Base-by-base conservation (phyloP, 64 coral and sea anemone species). In the Stichodactyla mertensii region DNA sequence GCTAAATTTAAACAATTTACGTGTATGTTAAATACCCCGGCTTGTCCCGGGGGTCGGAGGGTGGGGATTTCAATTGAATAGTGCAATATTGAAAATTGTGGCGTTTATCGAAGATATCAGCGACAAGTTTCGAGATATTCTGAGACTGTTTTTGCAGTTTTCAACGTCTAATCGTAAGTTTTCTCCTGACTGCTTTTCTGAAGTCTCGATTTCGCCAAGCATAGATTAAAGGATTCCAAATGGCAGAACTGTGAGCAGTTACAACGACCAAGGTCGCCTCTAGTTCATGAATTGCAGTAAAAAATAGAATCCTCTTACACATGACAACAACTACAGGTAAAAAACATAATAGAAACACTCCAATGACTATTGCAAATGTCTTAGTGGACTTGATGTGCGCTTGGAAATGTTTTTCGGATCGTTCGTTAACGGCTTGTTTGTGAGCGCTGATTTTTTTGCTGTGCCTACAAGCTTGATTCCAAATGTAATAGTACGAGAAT, bases 201-300 rank as follows among this genome's bases (percentile, higher is more conserved):
- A 90, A 90, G 16, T 77, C 31, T n/a, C 59, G 26, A 55, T 85
- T 85, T 85, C 83, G 84, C 88, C 83, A 90, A 20, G 82, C 70
- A 28, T 85, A 85, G 51, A 90, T 85, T 15, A 90, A 54, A 51
- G 88, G 88, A 74, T 85, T 90, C 82, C 88, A 90, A 12, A 67
- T 71, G 1, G 67, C 81, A 6, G 71, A 78, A 31, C 71, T 28
- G 57, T 82, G 70, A 18, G 81, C 83, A 12, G 31, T 6, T 4
- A 6, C 15, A 56, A 57, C 18, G 14, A 66, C 52, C 52, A 59
- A 3, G 52, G 54, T 4, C 61, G 26, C 51, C 20, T 16, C 59
- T 53, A 52, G 13, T 53, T 53, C 53, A 53, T 7, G 9, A 1
- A 61, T 22, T 27, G 55, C 3, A 19, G 8, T 10, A 16, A 84